Conservation (phyloP, 2,888 invertebrate genomes). For the Axea sp. region DNA sequence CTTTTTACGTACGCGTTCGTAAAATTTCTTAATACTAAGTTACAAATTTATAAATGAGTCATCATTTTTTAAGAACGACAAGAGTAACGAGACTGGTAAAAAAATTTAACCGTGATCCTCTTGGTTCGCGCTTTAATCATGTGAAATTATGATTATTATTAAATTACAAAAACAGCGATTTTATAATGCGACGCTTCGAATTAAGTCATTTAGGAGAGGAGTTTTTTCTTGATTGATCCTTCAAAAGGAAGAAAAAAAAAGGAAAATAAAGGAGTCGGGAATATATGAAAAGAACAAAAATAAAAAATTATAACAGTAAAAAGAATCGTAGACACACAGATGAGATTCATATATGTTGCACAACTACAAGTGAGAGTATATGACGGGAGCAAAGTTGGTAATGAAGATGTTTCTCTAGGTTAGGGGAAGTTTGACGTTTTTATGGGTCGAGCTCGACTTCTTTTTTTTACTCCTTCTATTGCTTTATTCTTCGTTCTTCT, state of each 20-base stretch:
- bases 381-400: constrained; percentile 68
- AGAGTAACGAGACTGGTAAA: constrained; percentile 34
- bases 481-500: constrained; percentile 61
- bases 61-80: constrained; percentile 36
- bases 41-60: constrained; percentile 54
- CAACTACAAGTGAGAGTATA: constrained; percentile 53
- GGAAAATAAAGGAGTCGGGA: background rate
- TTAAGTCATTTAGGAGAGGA: constrained; percentile 57
- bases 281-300: constrained; percentile 58
- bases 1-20: constrained; percentile 38
- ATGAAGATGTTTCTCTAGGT: constrained; percentile 79
- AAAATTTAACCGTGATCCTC: constrained; percentile 13
- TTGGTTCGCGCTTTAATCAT: constrained; percentile 39
- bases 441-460: constrained; percentile 76
- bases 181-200: constrained; percentile 46
- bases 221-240: constrained; percentile 62
- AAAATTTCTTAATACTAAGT: constrained; percentile 47
- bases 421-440: constrained; percentile 79
- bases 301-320: constrained; percentile 4
- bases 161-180: constrained; percentile 46
- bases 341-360: constrained; percentile 41
- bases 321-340: constrained; percentile 25
- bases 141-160: constrained; percentile 55
- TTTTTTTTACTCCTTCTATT: constrained; percentile 66
- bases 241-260: constrained; percentile 3